phyloP scores from a whole-genome alignment of 2,113 vertebrate genomes.

The Sula dactylatra region DNA sequence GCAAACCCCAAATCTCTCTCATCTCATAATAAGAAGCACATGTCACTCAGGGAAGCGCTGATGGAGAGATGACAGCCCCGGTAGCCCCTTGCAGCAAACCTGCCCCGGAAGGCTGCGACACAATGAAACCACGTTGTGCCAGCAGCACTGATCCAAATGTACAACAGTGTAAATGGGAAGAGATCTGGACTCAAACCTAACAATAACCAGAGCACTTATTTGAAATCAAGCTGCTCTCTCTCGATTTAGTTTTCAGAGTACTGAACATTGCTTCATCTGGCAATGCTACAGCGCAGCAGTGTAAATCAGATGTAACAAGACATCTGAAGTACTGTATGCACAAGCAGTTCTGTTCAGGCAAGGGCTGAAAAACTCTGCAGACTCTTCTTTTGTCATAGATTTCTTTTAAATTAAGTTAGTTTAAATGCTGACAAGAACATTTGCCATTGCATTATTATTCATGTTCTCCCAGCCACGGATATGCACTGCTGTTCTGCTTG shows the following conservation, averaged over 20 bases:
- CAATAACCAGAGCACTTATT: background rate
- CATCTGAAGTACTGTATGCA: background rate
- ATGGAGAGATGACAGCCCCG: background rate
- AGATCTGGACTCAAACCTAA: background rate
- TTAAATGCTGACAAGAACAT: background rate
- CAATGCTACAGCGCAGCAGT: accelerated
- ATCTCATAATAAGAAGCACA: background rate
- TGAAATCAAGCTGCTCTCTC: background rate
- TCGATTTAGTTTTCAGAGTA: background rate
- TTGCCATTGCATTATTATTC: background rate
- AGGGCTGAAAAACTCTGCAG: background rate
- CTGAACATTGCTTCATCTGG: background rate
- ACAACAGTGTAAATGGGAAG: background rate
- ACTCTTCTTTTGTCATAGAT: background rate
- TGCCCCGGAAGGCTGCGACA: background rate
- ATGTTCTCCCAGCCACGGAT: background rate
- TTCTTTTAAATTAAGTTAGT: background rate
- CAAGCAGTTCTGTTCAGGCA: background rate
- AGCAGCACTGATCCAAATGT: background rate
- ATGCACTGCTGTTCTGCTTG: background rate
- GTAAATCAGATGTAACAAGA: background rate
- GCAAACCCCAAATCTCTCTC: background rate
- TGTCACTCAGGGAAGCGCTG: accelerated
- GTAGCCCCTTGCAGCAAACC: background rate
- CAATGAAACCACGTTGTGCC: background rate